Base-by-base conservation (phyloP, 30 jellyfish, hydroid and myxozoan species). In the Clytia hemisphaerica region DNA sequence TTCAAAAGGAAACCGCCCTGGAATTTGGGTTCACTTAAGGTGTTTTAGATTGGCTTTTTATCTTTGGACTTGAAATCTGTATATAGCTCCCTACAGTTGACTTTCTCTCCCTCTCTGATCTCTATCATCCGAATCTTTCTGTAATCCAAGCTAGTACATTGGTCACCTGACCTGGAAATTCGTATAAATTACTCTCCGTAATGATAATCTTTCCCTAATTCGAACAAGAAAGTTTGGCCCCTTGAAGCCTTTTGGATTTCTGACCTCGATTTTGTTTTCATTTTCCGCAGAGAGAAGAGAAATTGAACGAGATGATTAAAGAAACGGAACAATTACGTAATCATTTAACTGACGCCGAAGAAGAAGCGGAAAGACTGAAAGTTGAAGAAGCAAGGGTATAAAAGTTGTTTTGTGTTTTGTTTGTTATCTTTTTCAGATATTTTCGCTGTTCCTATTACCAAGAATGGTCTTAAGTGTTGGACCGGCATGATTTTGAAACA, bases 251-350 rank as follows among this genome's bases (percentile, higher is more conserved):
- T 48, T 2, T 3, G 27, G 6, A 48, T 48, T 2, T 48, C 2
- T 12, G 15, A 9, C 53, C n/a, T 12, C n/a, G 12, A 42, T 42
- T 42, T n/a, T 42, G n/a, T n/a, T n/a, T n/a, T n/a, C n/a, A n/a
- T n/a, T n/a, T n/a, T n/a, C n/a, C n/a, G n/a, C 76, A 85, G 96
- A 74, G 90, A 28, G 96, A 85, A 61, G 96, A 78, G 36, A 76
- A 64, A 57, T 53, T 85, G 42, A 85, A 85, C 61, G 25, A 4
- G 14, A 45, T 78, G 62, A 58, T 82, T 6, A 77, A 68, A 7
- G 96, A 85, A 18, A 44, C 65, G 12, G 96, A 85, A 34, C 51
- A 80, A 69, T 44, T 75, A 3, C 7, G 66, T 21, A 69, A 65
- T 18, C 81, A 68, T 44, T 58, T 85, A 15, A 54, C 29, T 15